Conservation (phyloP, 2,113 vertebrate species). For the Antigone vipio region DNA sequence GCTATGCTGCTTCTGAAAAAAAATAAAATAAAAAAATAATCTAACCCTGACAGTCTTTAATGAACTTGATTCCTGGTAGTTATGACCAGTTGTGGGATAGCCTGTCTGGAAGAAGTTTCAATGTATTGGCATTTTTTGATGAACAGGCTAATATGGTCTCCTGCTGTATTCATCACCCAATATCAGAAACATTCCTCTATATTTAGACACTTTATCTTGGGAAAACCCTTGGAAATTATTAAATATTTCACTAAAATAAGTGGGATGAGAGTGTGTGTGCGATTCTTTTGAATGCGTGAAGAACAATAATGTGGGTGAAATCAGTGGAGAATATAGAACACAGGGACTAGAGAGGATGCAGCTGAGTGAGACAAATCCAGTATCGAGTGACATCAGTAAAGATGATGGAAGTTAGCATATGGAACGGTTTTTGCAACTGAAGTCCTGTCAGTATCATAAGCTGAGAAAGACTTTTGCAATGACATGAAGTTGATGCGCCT, state of each 20-base stretch:
- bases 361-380: not conserved
- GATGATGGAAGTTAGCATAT: not conserved
- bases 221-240: no score
- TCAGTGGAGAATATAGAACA: not conserved
- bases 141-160: not conserved
- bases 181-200: not conserved
- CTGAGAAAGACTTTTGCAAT: not conserved
- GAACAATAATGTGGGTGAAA: not conserved
- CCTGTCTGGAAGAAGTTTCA: not conserved
- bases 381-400: not conserved
- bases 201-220: not conserved
- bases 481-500: not conserved
- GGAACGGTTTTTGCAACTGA: not conserved
- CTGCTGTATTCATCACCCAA: not conserved
- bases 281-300: not conserved
- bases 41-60: not conserved
- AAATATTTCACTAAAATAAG: not conserved
- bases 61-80: not conserved
- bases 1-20: not conserved
- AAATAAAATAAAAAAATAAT: not conserved
- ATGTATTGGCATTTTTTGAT: not conserved
- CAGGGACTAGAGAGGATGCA: not conserved
- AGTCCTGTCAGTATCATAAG: not conserved
- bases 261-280: not conserved
- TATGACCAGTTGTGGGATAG: not conserved